Percentiles rank a stretch among this genome's conserved stretches.
These are phyloP conservation scores for Triplophysa tibetana DNA, from an alignment of 2,113 vertebrate genomes.

Conservation along the genomic window DNA sequence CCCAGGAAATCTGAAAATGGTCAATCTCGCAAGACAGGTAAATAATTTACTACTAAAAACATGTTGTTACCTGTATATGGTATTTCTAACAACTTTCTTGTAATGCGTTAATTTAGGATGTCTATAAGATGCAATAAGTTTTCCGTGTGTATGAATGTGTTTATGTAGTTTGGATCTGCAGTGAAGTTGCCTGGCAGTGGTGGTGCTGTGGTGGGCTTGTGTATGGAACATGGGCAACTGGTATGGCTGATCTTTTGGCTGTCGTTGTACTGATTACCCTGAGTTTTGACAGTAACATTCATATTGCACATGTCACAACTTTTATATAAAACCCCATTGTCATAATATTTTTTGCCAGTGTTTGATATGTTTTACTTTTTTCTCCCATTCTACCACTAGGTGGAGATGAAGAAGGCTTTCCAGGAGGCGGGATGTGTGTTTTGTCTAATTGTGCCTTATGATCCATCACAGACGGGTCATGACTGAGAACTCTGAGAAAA, in stretches of 20 bases:
- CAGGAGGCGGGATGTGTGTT: constrained; percentile 81
- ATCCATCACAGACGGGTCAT: constrained; percentile 56
- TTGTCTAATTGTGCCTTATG: constrained; percentile 72
- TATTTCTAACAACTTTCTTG: neutral
- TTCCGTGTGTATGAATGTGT: neutral
- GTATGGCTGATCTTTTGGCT: constrained; percentile 57
- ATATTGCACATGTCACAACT: neutral
- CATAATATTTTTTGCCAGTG: neutral
- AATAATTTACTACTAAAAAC: neutral
- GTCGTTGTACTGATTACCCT: no score
- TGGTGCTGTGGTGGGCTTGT: constrained; percentile 79
- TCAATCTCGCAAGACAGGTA: constrained; percentile 76
- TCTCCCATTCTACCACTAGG: constrained; percentile 64
- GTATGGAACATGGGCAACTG: constrained; percentile 69
- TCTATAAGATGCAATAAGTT: neutral
- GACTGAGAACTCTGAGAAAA: constrained; percentile 15
- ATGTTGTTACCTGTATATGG: neutral
- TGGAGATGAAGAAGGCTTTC: constrained; percentile 78
- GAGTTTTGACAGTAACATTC: neutral
- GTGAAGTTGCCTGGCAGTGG: constrained; percentile 82
- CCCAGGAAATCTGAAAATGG: constrained; percentile 79
- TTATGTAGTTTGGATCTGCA: constrained; percentile 74
- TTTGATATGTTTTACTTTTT: neutral
- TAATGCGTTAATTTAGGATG: neutral
- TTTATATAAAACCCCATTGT: neutral